These are phyloP conservation scores for human (Homo sapiens) DNA, from an alignment of 2,113 vertebrate species.

Conservation along the genomic window DNA sequence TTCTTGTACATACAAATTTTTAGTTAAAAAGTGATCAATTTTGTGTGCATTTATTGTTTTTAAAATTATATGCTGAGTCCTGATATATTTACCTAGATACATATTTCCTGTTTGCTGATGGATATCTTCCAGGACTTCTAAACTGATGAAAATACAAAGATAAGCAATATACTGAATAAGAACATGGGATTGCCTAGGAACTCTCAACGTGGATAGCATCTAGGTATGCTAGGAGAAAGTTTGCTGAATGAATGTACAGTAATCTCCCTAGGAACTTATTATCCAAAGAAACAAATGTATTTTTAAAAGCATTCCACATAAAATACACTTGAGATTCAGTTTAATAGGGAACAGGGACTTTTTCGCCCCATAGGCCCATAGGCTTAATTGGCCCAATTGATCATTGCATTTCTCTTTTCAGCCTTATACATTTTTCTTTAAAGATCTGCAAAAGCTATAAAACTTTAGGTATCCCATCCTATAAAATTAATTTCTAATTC, in stretches of 20 bases:
- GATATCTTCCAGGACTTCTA: not conserved
- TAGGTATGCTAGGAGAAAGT: not conserved
- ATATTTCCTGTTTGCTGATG: not conserved
- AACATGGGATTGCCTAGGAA: not conserved
- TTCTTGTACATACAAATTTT: not conserved
- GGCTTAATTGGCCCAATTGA: not conserved
- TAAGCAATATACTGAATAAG: not conserved
- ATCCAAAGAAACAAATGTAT: not conserved
- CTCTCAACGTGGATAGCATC: not conserved
- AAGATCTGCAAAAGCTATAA: not conserved
- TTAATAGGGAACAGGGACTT: not conserved
- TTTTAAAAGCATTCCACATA: not conserved
- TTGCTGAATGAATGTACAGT: not conserved
- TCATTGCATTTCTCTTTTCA: not conserved
- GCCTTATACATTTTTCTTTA: not conserved
- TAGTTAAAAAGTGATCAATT: not conserved
- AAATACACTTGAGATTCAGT: constrained; percentile 35
- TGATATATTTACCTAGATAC: not conserved
- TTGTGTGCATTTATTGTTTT: not conserved
- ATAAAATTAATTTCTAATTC: not conserved
- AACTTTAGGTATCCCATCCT: not conserved
- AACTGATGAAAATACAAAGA: not conserved
- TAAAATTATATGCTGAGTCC: not conserved
- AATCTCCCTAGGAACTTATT: not conserved
- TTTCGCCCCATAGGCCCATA: not conserved